Evolutionary conservation across 1,140 invertebrate species (phyloP).

Genomic region (Rhopalosiphum padi): DNA sequence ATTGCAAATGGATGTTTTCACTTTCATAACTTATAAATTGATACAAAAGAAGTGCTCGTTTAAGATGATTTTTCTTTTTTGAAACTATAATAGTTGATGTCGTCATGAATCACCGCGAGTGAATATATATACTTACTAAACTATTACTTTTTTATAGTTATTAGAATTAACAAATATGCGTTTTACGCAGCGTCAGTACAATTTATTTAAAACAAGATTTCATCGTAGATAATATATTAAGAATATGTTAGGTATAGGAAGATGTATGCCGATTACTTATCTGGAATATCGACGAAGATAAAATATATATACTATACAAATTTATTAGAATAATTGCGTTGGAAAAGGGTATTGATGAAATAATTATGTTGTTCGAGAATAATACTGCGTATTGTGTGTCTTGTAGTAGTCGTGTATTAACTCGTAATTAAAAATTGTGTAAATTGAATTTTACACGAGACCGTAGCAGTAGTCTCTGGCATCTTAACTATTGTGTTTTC

Average conservation of each 20-base stretch:
- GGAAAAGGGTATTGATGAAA: background rate
- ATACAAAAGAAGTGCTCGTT: background rate
- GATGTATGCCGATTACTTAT: background rate
- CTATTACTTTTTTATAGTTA: background rate
- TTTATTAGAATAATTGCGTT: background rate
- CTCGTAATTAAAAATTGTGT: conserved; percentile 44
- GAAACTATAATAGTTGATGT: background rate
- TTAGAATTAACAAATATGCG: background rate
- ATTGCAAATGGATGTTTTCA: background rate
- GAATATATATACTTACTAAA: background rate
- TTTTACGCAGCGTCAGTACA: background rate
- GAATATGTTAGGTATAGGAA: background rate
- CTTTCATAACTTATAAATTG: background rate
- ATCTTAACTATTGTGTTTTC: conserved; percentile 25
- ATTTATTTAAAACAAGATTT: background rate
- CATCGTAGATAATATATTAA: background rate
- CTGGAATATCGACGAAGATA: background rate
- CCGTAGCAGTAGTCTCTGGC: background rate
- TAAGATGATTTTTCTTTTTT: background rate
- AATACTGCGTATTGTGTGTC: background rate
- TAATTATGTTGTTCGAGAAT: conserved; percentile 27
- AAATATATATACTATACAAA: background rate
- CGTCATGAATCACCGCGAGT: background rate
- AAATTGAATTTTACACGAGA: conserved; percentile 36
- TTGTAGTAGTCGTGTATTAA: background rate